These are phyloP conservation scores for Schlechtendalia chinensis DNA, from an alignment of 1,140 invertebrate species.

Conservation along the genomic window DNA sequence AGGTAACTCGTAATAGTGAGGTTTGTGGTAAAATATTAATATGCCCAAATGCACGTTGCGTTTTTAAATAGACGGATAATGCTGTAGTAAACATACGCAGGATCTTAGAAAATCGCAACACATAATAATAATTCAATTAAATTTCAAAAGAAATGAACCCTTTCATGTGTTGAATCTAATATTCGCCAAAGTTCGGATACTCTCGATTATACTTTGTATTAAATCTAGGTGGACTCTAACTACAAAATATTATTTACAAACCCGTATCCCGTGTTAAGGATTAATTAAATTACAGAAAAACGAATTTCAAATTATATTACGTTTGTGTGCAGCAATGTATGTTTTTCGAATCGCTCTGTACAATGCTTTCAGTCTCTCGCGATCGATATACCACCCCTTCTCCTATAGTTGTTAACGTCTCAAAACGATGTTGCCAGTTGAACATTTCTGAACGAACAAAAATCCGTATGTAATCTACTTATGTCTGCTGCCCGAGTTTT, in stretches of 20 bases:
- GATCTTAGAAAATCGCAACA: too few species aligned
- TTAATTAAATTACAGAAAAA: background rate
- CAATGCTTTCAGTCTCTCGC: slow-evolving; percentile 29
- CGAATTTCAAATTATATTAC: background rate
- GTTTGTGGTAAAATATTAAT: too few species aligned
- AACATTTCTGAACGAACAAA: slow-evolving; percentile 14
- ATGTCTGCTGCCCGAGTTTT: background rate
- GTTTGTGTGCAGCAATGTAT: background rate
- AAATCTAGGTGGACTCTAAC: background rate
- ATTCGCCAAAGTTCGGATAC: too few species aligned
- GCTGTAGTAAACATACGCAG: too few species aligned
- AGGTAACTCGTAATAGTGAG: too few species aligned
- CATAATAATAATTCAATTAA: too few species aligned
- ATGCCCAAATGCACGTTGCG: too few species aligned
- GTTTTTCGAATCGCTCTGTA: slow-evolving; percentile 35
- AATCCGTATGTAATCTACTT: slow-evolving; percentile 26
- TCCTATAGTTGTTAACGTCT: slow-evolving; percentile 21
- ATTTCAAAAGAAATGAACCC: too few species aligned
- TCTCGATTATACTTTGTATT: background rate
- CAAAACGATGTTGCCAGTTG: slow-evolving; percentile 36
- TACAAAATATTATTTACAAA: background rate
- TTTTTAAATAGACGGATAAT: too few species aligned
- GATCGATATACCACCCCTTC: slow-evolving; percentile 32
- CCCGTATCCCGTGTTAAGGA: background rate
- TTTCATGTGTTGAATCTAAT: too few species aligned